Base-by-base conservation (phyloP, 2,113 vertebrate genomes). In the Paradisaea rubra region DNA sequence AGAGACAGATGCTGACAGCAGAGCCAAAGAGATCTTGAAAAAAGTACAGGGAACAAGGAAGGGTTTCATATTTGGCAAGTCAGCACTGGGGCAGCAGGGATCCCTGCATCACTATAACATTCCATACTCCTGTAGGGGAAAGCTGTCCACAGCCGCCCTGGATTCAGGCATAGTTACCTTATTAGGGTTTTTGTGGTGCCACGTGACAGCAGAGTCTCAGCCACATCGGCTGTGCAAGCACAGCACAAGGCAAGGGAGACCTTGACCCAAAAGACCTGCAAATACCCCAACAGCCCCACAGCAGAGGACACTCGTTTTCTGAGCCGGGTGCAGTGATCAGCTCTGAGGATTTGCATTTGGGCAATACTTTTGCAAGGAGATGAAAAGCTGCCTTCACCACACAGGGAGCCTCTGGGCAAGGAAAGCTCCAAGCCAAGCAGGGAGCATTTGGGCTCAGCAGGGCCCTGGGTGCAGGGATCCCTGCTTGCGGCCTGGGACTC, bases 371-470 rank as follows among this genome's bases (percentile, higher is more conserved):
- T 63, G 69, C 17, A 81, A 74, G 56, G 1, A 3, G 39, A 45
- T 31, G 10, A 74, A 66, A 47, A 35, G 23, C n/a, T 33, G 47
- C 35, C 56, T 71, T 41, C 30, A 42, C 19, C 56, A 35, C 11
- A 10, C 66, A 65, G 21, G 49, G 37, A 80, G 35, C 18, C 39
- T 23, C 4, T 0, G 1, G 52, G 28, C 15, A 59, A 56, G 20
- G 42, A 57, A 45, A n/a, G 14, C 15, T 47, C 30, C 0, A 1
- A 37, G 47, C 20, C 2, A 4, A 52, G 25, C 35, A 17, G 12
- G 0, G 0, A 24, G 24, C 11, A 50, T 8, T 11, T 2, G 0
- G 37, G 28, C 42, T 41, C 44, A 44, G 27, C 3, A 3, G 39
- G 12, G 6, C 15, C 15, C 30, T 10, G 39, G 30, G 41, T 37